A percentile compares a stretch with the other conserved stretches of the same genome.
Conservation (phyloP, 2,888 invertebrate species). For the Melanotus villosus region DNA sequence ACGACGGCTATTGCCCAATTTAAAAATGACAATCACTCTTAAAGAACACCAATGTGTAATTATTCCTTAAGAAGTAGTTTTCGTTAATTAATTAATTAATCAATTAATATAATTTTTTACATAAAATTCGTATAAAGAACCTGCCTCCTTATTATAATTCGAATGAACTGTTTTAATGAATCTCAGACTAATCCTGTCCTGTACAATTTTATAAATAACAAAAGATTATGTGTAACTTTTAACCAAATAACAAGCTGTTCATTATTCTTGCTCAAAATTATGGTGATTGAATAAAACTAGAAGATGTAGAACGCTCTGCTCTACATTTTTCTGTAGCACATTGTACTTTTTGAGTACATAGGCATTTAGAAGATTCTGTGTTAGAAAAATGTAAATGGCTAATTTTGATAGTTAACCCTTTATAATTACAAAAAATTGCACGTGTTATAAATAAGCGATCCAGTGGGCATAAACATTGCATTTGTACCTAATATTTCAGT, state of each 20-base stretch:
- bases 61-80: no score
- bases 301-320: not conserved
- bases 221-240: not conserved
- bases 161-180: not conserved
- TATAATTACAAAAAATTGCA: conserved; percentile 9
- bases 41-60: no score
- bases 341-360: conserved; percentile 23
- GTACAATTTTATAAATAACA: not conserved
- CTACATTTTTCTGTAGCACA: conserved; percentile 2
- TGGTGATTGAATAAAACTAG: conserved; percentile 22
- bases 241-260: no score
- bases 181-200: not conserved
- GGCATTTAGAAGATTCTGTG: conserved; percentile 12
- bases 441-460: conserved; percentile 18
- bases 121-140: no score
- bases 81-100: no score
- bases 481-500: conserved; percentile 35
- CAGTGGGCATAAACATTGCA: conserved; percentile 31
- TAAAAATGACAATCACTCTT: no score
- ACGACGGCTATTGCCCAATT: no score
- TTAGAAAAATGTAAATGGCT: conserved; percentile 24
- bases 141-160: no score
- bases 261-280: conserved; percentile 42
- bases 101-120: no score
- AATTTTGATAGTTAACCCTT: conserved; percentile 15